phyloP scores from a whole-genome alignment of 2,888 invertebrate species.

The Dryocosmus kuriphilus region DNA sequence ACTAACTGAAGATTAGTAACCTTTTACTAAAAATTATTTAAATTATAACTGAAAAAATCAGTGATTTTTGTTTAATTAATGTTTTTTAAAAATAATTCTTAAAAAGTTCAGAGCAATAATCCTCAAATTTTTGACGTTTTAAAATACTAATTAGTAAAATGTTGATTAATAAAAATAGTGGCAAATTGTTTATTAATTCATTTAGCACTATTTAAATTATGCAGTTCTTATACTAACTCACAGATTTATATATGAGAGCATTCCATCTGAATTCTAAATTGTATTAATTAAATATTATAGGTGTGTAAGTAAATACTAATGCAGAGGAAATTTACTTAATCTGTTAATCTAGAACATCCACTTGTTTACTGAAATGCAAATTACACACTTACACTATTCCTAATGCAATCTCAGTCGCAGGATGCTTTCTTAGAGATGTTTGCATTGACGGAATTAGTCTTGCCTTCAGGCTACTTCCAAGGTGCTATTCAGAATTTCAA shows the following conservation, averaged over 20 bases:
- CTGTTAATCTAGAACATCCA: constrained; percentile 7
- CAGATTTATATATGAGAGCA: neutral
- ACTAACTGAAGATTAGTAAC: too few relatives aligned
- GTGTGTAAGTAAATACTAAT: neutral
- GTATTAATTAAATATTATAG: neutral
- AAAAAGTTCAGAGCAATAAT: too few relatives aligned
- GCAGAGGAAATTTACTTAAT: neutral
- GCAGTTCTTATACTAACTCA: too few relatives aligned
- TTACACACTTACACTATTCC: constrained; percentile 45
- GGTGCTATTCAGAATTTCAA: constrained; percentile 10
- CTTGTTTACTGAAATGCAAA: constrained; percentile 8
- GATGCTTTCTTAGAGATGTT: constrained; percentile 50
- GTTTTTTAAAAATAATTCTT: too few relatives aligned
- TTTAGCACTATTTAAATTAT: too few relatives aligned
- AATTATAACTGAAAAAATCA: too few relatives aligned
- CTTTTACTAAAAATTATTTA: too few relatives aligned
- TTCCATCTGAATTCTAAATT: neutral
- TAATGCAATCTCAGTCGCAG: constrained; percentile 48
- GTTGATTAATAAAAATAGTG: too few relatives aligned
- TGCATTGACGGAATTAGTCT: constrained; percentile 1
- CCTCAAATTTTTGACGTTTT: too few relatives aligned
- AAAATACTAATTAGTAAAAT: too few relatives aligned
- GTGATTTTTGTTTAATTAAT: too few relatives aligned
- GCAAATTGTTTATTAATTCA: too few relatives aligned
- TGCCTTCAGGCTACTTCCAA: constrained; percentile 15